These are phyloP conservation scores for Andrena fulva DNA, from an alignment of 2,888 invertebrate species.

Conservation along the genomic window DNA sequence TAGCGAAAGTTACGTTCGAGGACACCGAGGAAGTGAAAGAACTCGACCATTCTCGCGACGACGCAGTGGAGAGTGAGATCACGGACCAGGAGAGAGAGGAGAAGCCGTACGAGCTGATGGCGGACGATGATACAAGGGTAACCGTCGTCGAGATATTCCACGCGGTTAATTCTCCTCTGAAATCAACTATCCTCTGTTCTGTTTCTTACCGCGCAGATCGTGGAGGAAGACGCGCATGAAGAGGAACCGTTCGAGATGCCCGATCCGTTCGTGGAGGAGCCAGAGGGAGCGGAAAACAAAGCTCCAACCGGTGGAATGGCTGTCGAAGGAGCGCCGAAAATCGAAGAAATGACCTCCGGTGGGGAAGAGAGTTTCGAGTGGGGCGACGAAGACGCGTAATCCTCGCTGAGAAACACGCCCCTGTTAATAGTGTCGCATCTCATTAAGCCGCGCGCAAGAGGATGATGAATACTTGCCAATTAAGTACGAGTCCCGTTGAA, in stretches of 20 bases:
- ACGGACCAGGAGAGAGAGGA: constrained; percentile 80
- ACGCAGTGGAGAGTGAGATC: constrained; percentile 68
- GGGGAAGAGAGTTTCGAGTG: constrained; percentile 68
- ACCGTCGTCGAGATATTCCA: background rate
- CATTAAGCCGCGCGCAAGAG: constrained; percentile 18
- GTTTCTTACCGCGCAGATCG: constrained; percentile 54
- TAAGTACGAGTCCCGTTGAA: constrained; percentile 18
- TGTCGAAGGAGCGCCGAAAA: constrained; percentile 55
- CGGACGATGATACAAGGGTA: constrained; percentile 81
- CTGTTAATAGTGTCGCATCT: constrained; percentile 21
- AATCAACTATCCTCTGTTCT: background rate
- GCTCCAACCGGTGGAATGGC: constrained; percentile 18
- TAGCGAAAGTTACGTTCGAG: constrained; percentile 86
- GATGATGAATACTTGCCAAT: constrained; percentile 29
- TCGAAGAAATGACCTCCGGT: constrained; percentile 69
- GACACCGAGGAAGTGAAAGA: constrained; percentile 66
- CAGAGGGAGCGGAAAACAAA: constrained; percentile 56
- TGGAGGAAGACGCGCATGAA: constrained; percentile 64
- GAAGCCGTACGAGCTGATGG: constrained; percentile 75
- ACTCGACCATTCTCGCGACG: constrained; percentile 69
- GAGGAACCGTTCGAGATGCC: constrained; percentile 56
- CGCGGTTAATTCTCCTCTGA: background rate
- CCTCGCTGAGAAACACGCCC: background rate
- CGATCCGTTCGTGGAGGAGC: constrained; percentile 69
- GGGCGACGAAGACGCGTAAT: constrained; percentile 73